phyloP scores from a whole-genome alignment of 2,113 vertebrate genomes.

The Anthoscopus minutus region DNA sequence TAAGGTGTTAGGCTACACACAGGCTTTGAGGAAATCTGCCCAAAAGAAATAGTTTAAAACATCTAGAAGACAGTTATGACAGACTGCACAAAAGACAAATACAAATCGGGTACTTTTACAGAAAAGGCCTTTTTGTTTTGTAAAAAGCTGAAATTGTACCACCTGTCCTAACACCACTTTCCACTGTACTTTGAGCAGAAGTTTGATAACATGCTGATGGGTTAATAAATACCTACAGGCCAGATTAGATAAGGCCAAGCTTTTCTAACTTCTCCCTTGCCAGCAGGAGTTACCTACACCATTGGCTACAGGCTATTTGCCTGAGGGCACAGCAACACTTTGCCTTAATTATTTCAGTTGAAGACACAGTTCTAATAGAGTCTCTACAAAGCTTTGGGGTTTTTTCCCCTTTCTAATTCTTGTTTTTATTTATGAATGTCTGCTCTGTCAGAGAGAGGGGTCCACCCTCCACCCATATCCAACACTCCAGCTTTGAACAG shows the following conservation, averaged over 20 bases:
- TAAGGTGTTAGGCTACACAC: fast-evolving
- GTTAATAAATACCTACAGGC: constrained; percentile 32
- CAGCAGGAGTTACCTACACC: background rate
- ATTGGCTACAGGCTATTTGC: background rate
- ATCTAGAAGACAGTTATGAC: background rate
- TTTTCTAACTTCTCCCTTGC: background rate
- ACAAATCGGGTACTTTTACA: background rate
- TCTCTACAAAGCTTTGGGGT: background rate
- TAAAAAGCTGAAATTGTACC: background rate
- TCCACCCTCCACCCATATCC: background rate
- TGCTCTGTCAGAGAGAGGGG: background rate
- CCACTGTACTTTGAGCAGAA: constrained; percentile 1
- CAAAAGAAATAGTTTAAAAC: background rate
- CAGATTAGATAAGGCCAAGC: background rate
- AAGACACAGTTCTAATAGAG: background rate
- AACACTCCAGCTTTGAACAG: background rate
- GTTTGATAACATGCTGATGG: background rate
- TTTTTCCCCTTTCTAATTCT: background rate
- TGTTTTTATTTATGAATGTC: background rate
- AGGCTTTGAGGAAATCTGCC: background rate
- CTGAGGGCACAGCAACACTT: background rate
- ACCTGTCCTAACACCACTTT: background rate
- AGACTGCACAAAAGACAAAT: background rate
- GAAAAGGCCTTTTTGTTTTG: background rate
- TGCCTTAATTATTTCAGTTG: background rate